Evolutionary conservation across 2,113 vertebrate genomes (phyloP).

Genomic region (Alethe castanea): DNA sequence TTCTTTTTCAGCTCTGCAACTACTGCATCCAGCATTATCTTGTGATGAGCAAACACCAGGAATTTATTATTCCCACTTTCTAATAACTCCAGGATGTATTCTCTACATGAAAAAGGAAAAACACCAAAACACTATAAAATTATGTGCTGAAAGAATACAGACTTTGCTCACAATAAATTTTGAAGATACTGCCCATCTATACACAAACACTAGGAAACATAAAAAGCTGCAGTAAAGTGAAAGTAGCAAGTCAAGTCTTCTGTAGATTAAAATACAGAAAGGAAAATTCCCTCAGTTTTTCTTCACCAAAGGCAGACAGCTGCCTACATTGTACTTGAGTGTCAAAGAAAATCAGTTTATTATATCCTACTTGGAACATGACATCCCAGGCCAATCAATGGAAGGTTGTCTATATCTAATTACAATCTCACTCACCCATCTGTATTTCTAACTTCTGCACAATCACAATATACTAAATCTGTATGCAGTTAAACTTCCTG

Average conservation of each 20-base stretch:
- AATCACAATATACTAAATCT: neutral
- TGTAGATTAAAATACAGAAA: neutral
- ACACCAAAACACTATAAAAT: neutral
- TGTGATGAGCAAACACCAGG: slow-evolving; percentile 97
- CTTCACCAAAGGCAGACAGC: neutral
- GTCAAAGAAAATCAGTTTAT: neutral
- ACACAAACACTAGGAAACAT: neutral
- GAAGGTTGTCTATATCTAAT: neutral
- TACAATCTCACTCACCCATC: neutral
- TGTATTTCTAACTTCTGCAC: neutral
- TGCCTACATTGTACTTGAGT: neutral
- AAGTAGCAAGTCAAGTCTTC: neutral
- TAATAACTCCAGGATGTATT: slow-evolving; percentile 91
- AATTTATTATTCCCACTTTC: slow-evolving; percentile 94
- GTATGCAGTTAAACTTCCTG: neutral
- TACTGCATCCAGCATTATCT: slow-evolving; percentile 85
- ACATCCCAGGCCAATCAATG: neutral
- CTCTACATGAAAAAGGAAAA: slow-evolving; percentile 70
- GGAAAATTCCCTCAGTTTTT: neutral
- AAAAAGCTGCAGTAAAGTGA: neutral
- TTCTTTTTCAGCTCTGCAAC: slow-evolving; percentile 81
- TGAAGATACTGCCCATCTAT: neutral
- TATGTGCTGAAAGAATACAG: neutral
- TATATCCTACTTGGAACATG: neutral
- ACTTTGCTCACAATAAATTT: neutral